A percentile compares a stretch with the other conserved stretches of the same genome.
These are phyloP conservation scores for Crypturellus tataupa DNA, from an alignment of 2,797 vertebrate species.

Conservation along the genomic window DNA sequence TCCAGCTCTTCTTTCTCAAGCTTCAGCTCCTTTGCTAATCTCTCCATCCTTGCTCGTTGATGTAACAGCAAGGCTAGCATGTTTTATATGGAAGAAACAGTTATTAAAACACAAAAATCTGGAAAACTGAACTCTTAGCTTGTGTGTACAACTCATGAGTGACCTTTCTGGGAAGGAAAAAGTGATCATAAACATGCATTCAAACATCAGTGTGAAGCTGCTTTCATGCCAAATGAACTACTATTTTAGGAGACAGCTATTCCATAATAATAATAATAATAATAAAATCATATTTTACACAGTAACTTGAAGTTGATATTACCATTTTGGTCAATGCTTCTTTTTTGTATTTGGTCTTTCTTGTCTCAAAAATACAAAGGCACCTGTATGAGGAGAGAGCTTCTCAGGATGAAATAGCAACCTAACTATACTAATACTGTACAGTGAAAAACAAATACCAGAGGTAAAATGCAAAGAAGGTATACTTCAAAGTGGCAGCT, in stretches of 20 bases:
- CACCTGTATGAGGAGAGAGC: slow-evolving; percentile 63
- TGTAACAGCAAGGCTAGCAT: slow-evolving; percentile 94
- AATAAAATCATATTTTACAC: neutral
- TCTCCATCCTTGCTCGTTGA: slow-evolving; percentile 97
- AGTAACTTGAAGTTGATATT: slow-evolving; percentile 58
- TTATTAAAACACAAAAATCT: slow-evolving; percentile 59
- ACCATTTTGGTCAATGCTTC: slow-evolving; percentile 67
- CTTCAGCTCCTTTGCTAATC: slow-evolving; percentile 93
- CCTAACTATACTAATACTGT: slow-evolving; percentile 20
- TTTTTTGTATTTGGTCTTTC: slow-evolving; percentile 69
- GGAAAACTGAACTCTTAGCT: slow-evolving; percentile 27
- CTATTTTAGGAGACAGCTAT: slow-evolving; percentile 13
- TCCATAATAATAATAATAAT: slow-evolving; percentile 18
- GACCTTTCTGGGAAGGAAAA: slow-evolving; percentile 49
- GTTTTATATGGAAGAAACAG: slow-evolving; percentile 55
- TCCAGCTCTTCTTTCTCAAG: slow-evolving; percentile 94
- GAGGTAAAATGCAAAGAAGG: slow-evolving; percentile 19
- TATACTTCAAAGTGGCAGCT: neutral
- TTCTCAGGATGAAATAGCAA: slow-evolving; percentile 65
- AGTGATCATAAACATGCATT: slow-evolving; percentile 56
- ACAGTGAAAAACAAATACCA: neutral
- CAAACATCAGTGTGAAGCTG: slow-evolving; percentile 57
- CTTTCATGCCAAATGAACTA: slow-evolving; percentile 59
- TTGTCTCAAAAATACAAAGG: slow-evolving; percentile 69
- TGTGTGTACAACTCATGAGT: slow-evolving; percentile 1